Evolutionary conservation across 2,888 invertebrate genomes (phyloP), one percentile per base, ranked within the genome.

Genomic region (Trachelus troglodyta): DNA sequence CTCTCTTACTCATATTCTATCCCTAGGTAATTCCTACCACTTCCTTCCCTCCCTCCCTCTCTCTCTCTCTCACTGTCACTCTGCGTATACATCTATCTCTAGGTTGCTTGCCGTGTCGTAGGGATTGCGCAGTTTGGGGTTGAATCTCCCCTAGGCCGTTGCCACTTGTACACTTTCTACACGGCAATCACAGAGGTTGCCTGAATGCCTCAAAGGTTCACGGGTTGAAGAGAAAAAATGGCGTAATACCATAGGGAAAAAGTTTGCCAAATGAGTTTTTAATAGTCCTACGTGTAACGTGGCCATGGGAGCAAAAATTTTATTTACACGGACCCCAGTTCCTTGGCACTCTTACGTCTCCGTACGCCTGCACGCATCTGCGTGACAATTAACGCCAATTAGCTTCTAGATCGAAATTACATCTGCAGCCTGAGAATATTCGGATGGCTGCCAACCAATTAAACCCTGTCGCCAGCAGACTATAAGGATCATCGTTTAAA

Each of bases 1-100:
- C 75, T n/a, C 77, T 78, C 71, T 73, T 68, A 68, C 73, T 75
- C 69, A 31, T 71, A 77, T 73, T 75, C 69, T 76, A 80, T 80
- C 80, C 75, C 75, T 30, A 31, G 56, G 74, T 23, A 56, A 56
- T 23, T 56, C 37, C 74, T 76, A 31, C 37, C 71, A 30, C 23
- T 33, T 34, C 69, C 40, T 69, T 15, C 74, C 6, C 76, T 75
- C 69, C 75, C 75, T 34, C 69, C 12, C 76, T 74, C 69, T 76
- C 71, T 75, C 37, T 37, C 30, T 69, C 75, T 77, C 75, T 34
- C 69, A 12, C 37, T 9, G 6, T 23, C 1, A 23, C 56, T 56
- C 56, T 23, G 9, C 2, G 23, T 23, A 56, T 56, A 56, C 23
- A 56, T 23, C 56, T 23, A 56, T 56, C 56, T 23, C 56, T 56